Evolutionary conservation across 2,113 vertebrate genomes (phyloP).

Genomic region (Pyxicephalus adspersus): DNA sequence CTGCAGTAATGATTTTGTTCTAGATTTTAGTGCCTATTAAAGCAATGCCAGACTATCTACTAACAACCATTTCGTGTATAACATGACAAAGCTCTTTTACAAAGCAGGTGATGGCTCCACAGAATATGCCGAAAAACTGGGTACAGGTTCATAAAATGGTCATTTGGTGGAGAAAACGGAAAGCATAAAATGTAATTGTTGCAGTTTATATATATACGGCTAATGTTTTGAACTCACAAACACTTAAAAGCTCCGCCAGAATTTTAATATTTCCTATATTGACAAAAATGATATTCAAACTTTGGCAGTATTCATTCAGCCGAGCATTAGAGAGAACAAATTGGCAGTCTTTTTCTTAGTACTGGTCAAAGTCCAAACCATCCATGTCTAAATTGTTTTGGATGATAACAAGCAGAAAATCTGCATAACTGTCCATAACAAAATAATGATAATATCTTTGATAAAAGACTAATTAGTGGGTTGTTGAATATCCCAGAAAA

Average conservation of each 20-base stretch:
- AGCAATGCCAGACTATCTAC: not conserved
- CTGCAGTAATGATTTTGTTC: not conserved
- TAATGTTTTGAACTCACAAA: slow-evolving; percentile 53
- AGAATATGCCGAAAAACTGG: not conserved
- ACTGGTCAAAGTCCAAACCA: slow-evolving; percentile 46
- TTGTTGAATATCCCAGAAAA: not conserved
- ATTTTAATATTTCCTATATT: slow-evolving; percentile 44
- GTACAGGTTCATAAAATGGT: slow-evolving; percentile 21
- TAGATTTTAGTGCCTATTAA: slow-evolving; percentile 1
- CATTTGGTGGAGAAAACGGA: slow-evolving; percentile 13
- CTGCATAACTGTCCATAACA: slow-evolving; percentile 41
- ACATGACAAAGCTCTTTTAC: slow-evolving; percentile 20
- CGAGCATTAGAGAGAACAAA: slow-evolving; percentile 45
- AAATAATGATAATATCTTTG: slow-evolving; percentile 29
- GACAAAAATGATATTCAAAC: slow-evolving; percentile 50
- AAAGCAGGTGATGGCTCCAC: slow-evolving; percentile 17
- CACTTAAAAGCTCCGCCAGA: slow-evolving; percentile 40
- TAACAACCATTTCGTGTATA: slow-evolving; percentile 4
- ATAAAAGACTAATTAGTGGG: slow-evolving; percentile 21
- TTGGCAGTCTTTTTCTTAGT: slow-evolving; percentile 48
- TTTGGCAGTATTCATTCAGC: slow-evolving; percentile 37
- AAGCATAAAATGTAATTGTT: slow-evolving; percentile 46
- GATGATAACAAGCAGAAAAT: slow-evolving; percentile 31
- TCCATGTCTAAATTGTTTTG: slow-evolving; percentile 50
- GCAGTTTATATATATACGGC: slow-evolving; percentile 33